A percentile compares a stretch with the other conserved stretches of the same genome.
These are phyloP conservation scores for Drosophila subquinaria DNA, from an alignment of 2,888 invertebrate genomes.

Conservation along the genomic window DNA sequence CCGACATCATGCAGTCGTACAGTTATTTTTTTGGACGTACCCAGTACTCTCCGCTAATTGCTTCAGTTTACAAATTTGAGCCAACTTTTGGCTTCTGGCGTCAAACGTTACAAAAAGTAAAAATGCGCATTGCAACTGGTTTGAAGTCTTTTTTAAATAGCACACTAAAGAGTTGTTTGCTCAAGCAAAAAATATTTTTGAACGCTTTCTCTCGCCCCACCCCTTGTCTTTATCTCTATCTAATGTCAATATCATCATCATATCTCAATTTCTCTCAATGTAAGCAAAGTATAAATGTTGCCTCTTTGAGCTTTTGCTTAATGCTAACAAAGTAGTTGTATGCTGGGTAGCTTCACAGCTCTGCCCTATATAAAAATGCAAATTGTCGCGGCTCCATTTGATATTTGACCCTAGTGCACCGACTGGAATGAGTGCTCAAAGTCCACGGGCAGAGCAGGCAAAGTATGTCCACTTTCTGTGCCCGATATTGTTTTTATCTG, in stretches of 20 bases:
- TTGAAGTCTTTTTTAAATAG: slow-evolving; percentile 73
- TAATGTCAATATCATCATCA: slow-evolving; percentile 5
- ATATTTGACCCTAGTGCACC: slow-evolving; percentile 54
- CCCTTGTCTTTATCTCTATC: slow-evolving; percentile 8
- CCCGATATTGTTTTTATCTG: slow-evolving; percentile 84
- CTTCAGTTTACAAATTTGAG: slow-evolving; percentile 71
- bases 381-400: slow-evolving; percentile 26
- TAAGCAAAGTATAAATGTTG: slow-evolving; percentile 45
- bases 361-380: slow-evolving; percentile 46
- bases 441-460: slow-evolving; percentile 71
- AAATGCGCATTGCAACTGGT: slow-evolving; percentile 64
- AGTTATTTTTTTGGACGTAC: slow-evolving; percentile 54
- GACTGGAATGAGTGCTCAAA: slow-evolving; percentile 81
- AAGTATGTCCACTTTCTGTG: slow-evolving; percentile 76
- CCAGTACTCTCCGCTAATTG: slow-evolving; percentile 72
- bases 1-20: slow-evolving; percentile 66
- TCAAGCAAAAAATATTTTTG: slow-evolving; percentile 26
- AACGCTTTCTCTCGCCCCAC: not conserved
- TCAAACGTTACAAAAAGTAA: slow-evolving; percentile 50
- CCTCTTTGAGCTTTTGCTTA: slow-evolving; percentile 28
- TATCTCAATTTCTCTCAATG: slow-evolving; percentile 5
- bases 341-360: slow-evolving; percentile 23
- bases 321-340: slow-evolving; percentile 39
- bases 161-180: slow-evolving; percentile 64
- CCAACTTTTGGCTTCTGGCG: slow-evolving; percentile 41